phyloP scores from a whole-genome alignment of 2,888 invertebrate species.

The Plagodis dolabraria region DNA sequence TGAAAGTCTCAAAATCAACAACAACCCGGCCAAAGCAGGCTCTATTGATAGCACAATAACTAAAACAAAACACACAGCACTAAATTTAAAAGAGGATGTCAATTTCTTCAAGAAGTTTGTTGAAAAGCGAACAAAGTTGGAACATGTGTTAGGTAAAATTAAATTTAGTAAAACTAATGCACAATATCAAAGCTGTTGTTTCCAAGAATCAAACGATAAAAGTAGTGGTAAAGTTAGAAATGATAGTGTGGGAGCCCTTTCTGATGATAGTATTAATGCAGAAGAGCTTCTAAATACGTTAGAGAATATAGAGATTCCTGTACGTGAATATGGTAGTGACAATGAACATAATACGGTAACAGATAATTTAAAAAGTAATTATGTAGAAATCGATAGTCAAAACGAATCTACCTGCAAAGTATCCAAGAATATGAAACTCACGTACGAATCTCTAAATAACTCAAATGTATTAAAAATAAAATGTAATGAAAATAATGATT shows the following conservation, averaged over 20 bases:
- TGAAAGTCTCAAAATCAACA: background rate
- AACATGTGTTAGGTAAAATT: conserved; percentile 55
- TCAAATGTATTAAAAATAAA: background rate
- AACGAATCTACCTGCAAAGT: background rate
- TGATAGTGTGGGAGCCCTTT: conserved; percentile 33
- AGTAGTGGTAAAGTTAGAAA: conserved; percentile 20
- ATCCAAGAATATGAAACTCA: background rate
- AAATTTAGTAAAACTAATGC: conserved; percentile 41
- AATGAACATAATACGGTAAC: conserved; percentile 2
- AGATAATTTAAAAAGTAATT: background rate
- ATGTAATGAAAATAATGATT: background rate
- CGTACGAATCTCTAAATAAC: conserved; percentile 4
- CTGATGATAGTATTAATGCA: conserved; percentile 51
- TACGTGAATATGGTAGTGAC: conserved; percentile 4
- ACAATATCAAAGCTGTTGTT: background rate
- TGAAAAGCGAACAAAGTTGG: conserved; percentile 63
- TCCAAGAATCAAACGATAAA: conserved; percentile 1
- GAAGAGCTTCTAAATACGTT: conserved; percentile 56
- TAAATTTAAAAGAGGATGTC: conserved; percentile 27
- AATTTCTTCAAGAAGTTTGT: conserved; percentile 45
- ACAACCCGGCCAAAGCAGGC: background rate
- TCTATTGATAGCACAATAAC: conserved; percentile 8
- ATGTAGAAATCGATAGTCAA: background rate
- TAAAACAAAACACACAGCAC: conserved; percentile 24
- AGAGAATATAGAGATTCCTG: conserved; percentile 63